These are phyloP conservation scores for Sebastes hubbsi DNA, from an alignment of 2,797 vertebrate species.

Conservation along the genomic window DNA sequence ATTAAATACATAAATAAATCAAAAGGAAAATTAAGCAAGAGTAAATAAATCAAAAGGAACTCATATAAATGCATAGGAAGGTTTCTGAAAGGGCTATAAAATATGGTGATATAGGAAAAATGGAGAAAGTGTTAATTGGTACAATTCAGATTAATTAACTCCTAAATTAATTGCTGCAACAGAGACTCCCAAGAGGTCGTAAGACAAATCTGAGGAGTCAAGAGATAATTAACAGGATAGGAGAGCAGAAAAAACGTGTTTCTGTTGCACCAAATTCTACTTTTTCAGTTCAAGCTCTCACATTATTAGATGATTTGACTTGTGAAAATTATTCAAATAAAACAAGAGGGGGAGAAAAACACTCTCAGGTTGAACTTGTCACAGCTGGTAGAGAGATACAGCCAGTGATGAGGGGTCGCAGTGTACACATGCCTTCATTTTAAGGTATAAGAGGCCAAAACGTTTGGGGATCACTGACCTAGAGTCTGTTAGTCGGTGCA, in stretches of 20 bases:
- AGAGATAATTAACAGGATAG: not conserved
- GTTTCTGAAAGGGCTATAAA: not conserved
- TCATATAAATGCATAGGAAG: not conserved
- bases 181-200: not conserved
- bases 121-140: not conserved
- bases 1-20: too few relatives aligned
- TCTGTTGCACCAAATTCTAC: not conserved
- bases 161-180: not conserved
- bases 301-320: not conserved
- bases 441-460: not conserved
- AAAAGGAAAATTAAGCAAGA: too few relatives aligned
- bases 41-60: not conserved
- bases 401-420: too few relatives aligned
- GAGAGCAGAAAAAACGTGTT: too few relatives aligned
- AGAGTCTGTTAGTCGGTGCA: not conserved
- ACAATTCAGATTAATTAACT: not conserved
- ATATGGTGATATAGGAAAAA: not conserved
- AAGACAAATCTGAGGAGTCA: not conserved
- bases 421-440: not conserved
- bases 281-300: too few relatives aligned
- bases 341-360: not conserved
- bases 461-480: too few relatives aligned
- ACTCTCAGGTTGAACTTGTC: not conserved
- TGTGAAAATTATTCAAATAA: not conserved
- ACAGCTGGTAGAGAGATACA: not conserved